Evolutionary conservation across 2,113 vertebrate genomes (phyloP), one percentile per base, ranked within the genome.

Genomic region (Meleagris gallopavo): DNA sequence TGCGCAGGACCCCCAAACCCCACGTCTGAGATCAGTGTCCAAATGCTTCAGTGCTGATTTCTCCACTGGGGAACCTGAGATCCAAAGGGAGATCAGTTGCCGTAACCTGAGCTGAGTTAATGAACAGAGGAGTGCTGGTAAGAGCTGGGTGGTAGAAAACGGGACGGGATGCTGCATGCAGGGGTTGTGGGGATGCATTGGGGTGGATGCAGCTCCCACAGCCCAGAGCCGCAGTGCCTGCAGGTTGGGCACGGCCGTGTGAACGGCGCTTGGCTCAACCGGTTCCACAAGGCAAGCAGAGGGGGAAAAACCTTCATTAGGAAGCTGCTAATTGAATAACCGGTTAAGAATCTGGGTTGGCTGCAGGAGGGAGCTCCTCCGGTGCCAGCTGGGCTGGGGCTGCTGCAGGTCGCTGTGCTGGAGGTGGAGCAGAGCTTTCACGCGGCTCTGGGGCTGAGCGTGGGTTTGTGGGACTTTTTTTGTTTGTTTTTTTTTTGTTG

Each of bases 121-220:
- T 20, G 14, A 8, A 8, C 36, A 6, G 30, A 18, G 30, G 7
- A 36, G 45, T 29, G 0, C 45, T 1, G 25, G 0, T 2, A 0
- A 8, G 62, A 0, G 32, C 40, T 13, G 5, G 3, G 0, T 1
- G 2, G 29, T 0, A 5, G 78, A 38, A 27, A 67, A 19, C 14
- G 78, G 14, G 11, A 10, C 0, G 0, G 3, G n/a, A 2, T 4
- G 58, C 38, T 2, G 1, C 18, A 14, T 29, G 45, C 46, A 6
- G 20, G 30, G 16, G 18, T 6, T 43, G 6, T 4, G 54, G 3
- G 2, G 14, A 8, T 46, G 12, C 29, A 2, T 10, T 3, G 6
- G 29, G 40, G 34, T 12, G 7, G 58, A 17, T 10, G 57, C 4
- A 0, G 61, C 11, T 25, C 32, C 52, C 27, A 16, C 52, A 17